Evolutionary conservation across 2,797 vertebrate genomes (phyloP), one percentile per base, ranked within the genome.

Genomic region (Champsocephalus esox): DNA sequence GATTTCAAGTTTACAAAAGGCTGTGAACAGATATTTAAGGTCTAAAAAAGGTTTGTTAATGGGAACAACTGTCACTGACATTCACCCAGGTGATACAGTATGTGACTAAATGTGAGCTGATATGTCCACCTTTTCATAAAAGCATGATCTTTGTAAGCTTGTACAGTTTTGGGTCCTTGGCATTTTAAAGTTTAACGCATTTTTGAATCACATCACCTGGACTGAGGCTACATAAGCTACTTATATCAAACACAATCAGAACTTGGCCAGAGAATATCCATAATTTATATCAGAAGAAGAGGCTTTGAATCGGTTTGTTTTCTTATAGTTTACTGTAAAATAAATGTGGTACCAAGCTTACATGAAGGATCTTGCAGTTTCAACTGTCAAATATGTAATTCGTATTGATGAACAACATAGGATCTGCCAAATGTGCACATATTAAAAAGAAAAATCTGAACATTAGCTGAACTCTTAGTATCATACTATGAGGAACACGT

Each of bases 201-300:
- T 46, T 45, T 61, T 46, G 59, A 41, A 60, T 45, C 19, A 60
- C 10, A 16, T 45, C 13, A 24, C 43, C 13, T 60, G 59, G 11
- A 28, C 12, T 12, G 28, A 60, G 44, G 51, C 24, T 21, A 44
- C 34, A 3, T 52, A 14, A 43, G 24, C 34, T 45, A n/a, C 41
- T 48, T n/a, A 24, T 14, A 49, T 66, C 56, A 24, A 59, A 66
- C n/a, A 28, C 9, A 72, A 44, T 38, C 48, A 9, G 28, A 54
- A 3, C 9, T 63, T 44, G 5, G 11, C 6, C 11, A 44, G 21
- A 50, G 24, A 4, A 34, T n/a, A 17, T 44, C 16, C 38, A 54
- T 2, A 56, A 41, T 32, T 38, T 4, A 9, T 44, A 28, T 44
- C 9, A 72, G 24, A 67, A 63, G 67, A 2, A 63, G 21, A 68